Evolutionary conservation across 2,797 vertebrate species (phyloP), one percentile per base, ranked within the genome.

Genomic region (Pseudocheirus occidentalis): DNA sequence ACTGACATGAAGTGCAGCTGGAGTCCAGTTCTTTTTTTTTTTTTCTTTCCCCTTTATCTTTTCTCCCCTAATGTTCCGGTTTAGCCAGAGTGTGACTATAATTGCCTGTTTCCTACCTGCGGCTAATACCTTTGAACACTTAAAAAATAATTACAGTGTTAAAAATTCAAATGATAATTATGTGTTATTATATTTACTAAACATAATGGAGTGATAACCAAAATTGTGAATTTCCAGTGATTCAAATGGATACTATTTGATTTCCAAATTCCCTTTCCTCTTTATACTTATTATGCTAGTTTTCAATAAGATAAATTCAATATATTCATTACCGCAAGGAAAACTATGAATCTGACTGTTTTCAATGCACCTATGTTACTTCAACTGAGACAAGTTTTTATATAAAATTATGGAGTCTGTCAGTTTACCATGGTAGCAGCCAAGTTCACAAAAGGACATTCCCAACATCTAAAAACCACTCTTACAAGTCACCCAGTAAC

Each of bases 21-120:
- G 94, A 97, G 96, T 94, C 96, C 93, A 92, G 50, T 81, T 97
- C 94, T 97, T 96, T 96, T 94, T 52, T 97, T 96, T 96, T 94
- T 53, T 96, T 94, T 81, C 57, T 97, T 95, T 92, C 89, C 81
- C 53, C 73, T 91, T 53, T 56, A 58, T 55, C 31, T 50, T 89
- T 46, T 96, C 1, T 50, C n/a, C 97, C 97, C 34, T 98, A 97
- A 97, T 95, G 96, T 97, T 98, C 93, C 21, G 10, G 73, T 50
- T 87, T 46, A 87, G 40, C 73, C 96, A 97, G 97, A 98, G 97
- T 98, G 98, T 93, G 40, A 98, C 97, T 98, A 94, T 97, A 97
- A 98, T 97, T 98, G 98, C 73, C 98, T 98, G 98, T 97, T 98
- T 98, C 98, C 98, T 98, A 97, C 97, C 97, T 97, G 96, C 92